Evolutionary conservation across 2,888 invertebrate genomes (phyloP), one percentile per base, ranked within the genome.

Genomic region (Tiliacea citrago): DNA sequence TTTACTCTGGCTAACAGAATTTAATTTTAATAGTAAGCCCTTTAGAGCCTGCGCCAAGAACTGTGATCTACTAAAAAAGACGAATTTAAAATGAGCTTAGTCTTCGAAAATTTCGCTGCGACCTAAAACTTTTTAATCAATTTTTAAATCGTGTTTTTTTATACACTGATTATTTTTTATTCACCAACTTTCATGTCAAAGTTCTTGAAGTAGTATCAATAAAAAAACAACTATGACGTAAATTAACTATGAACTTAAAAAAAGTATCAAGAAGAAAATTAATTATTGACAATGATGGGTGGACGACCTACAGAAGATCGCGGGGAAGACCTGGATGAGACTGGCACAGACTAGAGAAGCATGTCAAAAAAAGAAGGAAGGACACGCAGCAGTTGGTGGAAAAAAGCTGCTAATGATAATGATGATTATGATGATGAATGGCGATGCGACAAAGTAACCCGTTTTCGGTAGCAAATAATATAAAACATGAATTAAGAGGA

Each of bases 71-170:
- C 42, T 47, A 60, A 82, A 77, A 55, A 60, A 9, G 0, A 73
- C 60, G 68, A 81, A 82, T 77, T 69, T 72, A 55, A 78, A 81
- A 80, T 72, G 47, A 72, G 67, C 9, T 68, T 29, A n/a, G 55
- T 45, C 42, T 65, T 49, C 21, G 53, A 60, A 29, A 76, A 47
- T 68, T 53, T 51, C 4, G 49, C 35, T 12, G n/a, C 18, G 63
- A 18, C 53, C 51, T 12, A 35, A 57, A 72, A 66, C 47, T 72
- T 82, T 77, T 58, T 68, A 67, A 82, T 73, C 35, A 71, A 82
- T 71, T 79, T 71, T 68, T 45, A 81, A 77, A 60, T 67, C 35
- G 65, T 72, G 53, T 57, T n/a, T n/a, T n/a, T n/a, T n/a, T 73
- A 16, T 13, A 21, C 35, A 62, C 53, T 61, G 45, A 60, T 76